Percentiles rank a stretch among this genome's conserved stretches.
phyloP scores from a whole-genome alignment of 2,113 vertebrate genomes.

The Myodes glareolus region DNA sequence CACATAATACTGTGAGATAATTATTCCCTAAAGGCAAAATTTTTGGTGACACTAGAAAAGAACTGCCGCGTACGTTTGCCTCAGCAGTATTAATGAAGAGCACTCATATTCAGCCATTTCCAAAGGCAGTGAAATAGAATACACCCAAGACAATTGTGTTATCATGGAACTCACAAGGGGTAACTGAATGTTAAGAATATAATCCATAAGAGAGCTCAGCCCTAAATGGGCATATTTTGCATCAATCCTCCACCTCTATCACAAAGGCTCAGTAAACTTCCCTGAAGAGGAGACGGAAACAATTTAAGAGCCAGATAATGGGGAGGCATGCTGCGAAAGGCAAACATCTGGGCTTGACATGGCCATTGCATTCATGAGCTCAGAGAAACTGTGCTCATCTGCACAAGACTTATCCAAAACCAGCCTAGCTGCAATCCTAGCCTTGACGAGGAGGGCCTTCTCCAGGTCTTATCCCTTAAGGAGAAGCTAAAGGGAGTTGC shows the following conservation, averaged over 20 bases:
- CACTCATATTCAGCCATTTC: not conserved
- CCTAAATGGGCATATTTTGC: not conserved
- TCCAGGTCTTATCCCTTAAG: not conserved
- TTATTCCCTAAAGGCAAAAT: conserved; percentile 32
- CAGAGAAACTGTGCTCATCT: not conserved
- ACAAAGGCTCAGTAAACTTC: not conserved
- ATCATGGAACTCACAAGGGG: not conserved
- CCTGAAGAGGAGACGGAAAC: not conserved
- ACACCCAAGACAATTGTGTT: not conserved
- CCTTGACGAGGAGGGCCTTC: not conserved
- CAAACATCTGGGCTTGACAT: not conserved
- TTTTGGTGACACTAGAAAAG: not conserved
- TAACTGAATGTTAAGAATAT: not conserved
- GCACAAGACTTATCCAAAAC: not conserved
- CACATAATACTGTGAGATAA: not conserved
- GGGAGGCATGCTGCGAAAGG: not conserved
- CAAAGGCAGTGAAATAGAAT: not conserved
- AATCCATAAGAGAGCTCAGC: not conserved
- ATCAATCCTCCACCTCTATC: no score
- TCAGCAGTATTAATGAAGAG: not conserved
- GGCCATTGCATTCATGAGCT: no score
- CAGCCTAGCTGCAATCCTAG: not conserved
- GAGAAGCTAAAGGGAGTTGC: not conserved
- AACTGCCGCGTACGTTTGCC: not conserved
- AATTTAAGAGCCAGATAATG: not conserved